These are phyloP conservation scores for Leucopsar rothschildi DNA, from an alignment of 2,113 vertebrate genomes.

Conservation along the genomic window DNA sequence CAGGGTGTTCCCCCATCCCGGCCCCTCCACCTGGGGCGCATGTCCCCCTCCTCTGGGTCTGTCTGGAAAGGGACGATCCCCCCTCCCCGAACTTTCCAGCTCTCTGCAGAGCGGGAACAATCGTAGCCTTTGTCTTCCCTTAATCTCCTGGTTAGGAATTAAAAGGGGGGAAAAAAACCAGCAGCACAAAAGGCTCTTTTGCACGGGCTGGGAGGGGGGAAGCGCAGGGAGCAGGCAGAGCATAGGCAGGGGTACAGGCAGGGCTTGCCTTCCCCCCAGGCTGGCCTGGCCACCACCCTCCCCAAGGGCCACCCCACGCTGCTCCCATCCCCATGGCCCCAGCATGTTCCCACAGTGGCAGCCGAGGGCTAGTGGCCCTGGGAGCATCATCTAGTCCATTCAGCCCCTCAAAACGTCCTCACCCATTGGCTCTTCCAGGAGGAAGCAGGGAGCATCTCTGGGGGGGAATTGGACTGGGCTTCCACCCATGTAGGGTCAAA, in stretches of 20 bases:
- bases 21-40: neutral
- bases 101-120: constrained; percentile 56
- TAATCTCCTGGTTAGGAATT: constrained; percentile 67
- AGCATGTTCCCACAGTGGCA: rapidly evolving
- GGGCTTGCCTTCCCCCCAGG: neutral
- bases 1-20: neutral
- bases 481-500: rapidly evolving
- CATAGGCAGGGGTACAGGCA: neutral
- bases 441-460: neutral
- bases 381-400: neutral
- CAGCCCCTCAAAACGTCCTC: neutral
- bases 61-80: constrained; percentile 19
- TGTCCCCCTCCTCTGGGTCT: neutral
- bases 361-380: rapidly evolving
- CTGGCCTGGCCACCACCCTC: neutral
- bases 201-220: neutral
- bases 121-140: constrained; percentile 54
- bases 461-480: neutral
- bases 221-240: neutral
- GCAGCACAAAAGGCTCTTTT: constrained; percentile 60
- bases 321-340: neutral
- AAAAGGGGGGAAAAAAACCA: constrained; percentile 34
- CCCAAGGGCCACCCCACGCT: neutral
- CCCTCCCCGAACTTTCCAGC: constrained; percentile 45
- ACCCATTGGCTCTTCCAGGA: neutral